A percentile compares a stretch with the other conserved stretches of the same genome.
phyloP scores from a whole-genome alignment of 2,888 invertebrate species.

The Caenorhabditis sinica region DNA sequence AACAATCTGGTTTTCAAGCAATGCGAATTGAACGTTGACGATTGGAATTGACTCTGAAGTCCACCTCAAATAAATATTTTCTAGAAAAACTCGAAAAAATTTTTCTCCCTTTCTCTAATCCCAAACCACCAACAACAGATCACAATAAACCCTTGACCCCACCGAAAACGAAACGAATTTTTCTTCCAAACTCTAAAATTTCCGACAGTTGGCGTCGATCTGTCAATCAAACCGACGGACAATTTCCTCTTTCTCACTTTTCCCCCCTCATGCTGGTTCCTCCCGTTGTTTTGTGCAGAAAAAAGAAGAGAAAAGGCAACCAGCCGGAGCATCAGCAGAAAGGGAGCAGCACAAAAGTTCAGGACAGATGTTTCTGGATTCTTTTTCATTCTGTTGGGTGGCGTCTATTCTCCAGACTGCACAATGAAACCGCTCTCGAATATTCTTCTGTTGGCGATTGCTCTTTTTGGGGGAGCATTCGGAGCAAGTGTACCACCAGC shows the following conservation, averaged over 20 bases:
- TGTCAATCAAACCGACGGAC: neutral
- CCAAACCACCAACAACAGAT: no score
- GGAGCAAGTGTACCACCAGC: neutral
- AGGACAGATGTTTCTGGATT: conserved; percentile 12
- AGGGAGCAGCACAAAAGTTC: neutral
- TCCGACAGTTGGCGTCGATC: neutral
- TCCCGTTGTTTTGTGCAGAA: neutral
- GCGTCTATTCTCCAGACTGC: neutral
- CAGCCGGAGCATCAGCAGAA: no score
- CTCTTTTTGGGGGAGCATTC: neutral
- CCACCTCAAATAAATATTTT: neutral
- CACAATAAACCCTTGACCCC: neutral
- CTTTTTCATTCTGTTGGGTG: neutral
- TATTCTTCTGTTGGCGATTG: neutral
- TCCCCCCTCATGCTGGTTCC: neutral
- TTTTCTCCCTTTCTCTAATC: no score
- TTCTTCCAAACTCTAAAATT: neutral
- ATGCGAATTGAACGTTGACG: neutral
- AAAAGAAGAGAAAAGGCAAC: neutral
- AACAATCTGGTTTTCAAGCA: neutral
- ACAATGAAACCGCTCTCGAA: neutral
- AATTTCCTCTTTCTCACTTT: neutral
- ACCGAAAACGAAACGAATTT: neutral
- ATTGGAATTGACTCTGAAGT: no score
- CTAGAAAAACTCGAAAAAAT: no score